phyloP scores from a whole-genome alignment of 92 coral and sea anemone genomes.

The Micromussa lordhowensis region DNA sequence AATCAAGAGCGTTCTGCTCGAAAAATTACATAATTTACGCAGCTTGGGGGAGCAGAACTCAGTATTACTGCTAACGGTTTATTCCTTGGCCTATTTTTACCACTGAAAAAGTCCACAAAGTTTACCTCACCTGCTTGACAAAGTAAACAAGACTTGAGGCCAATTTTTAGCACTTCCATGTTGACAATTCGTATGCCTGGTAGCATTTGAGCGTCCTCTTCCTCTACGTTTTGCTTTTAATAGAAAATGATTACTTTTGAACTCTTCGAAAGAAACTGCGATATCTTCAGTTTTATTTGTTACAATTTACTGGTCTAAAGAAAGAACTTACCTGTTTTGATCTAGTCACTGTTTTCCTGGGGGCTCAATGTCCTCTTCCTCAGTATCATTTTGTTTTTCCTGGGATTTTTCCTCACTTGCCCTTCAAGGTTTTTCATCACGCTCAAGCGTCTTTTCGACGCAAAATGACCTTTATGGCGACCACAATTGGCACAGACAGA shows the following conservation, averaged over 20 bases:
- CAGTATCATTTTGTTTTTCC: conserved; percentile 19
- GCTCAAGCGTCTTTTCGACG: conserved; percentile 11
- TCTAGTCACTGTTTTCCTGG: too few relatives aligned
- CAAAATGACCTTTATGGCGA: conserved; percentile 29
- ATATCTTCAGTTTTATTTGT: too few relatives aligned
- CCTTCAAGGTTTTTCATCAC: conserved; percentile 32
- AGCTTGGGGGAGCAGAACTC: too few relatives aligned
- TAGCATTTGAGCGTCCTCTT: conserved; percentile 24
- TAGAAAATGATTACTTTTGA: conserved; percentile 27
- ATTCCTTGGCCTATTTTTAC: conserved; percentile 28
- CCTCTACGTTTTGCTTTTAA: conserved; percentile 32
- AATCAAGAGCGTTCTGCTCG: too few relatives aligned
- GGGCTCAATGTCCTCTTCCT: conserved; percentile 34
- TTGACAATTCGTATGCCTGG: conserved; percentile 32
- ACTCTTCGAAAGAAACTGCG: conserved; percentile 25
- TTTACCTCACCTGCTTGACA: too few relatives aligned
- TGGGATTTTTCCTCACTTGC: conserved; percentile 25
- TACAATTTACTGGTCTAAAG: not conserved
- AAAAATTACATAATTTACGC: too few relatives aligned
- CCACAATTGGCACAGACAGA: conserved; percentile 11
- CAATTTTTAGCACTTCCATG: too few relatives aligned
- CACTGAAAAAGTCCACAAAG: too few relatives aligned
- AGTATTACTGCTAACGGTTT: conserved; percentile 14
- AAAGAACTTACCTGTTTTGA: not conserved
- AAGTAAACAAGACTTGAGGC: too few relatives aligned